Evolutionary conservation across 2,113 vertebrate genomes (phyloP), one percentile per base, ranked within the genome.

Genomic region (Xenus cinereus): DNA sequence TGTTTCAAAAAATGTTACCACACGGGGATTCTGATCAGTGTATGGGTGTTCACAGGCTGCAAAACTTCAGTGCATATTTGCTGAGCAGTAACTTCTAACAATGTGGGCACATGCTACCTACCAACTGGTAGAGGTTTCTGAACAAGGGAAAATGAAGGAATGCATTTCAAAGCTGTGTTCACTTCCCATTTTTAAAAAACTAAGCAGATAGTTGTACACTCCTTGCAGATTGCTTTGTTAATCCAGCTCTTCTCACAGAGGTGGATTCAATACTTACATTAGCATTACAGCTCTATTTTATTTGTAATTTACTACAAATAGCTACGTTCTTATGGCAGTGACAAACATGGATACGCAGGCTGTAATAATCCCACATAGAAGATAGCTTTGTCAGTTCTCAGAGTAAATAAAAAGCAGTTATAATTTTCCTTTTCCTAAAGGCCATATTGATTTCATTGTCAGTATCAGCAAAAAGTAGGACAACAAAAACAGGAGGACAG

Each of bases 91-190:
- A 46, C 22, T 82, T 81, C 28, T 72, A 93, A 53, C 14, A 41
- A 3, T 2, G 21, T n/a, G 77, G 50, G 77, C 33, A 86, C 5
- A 14, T 66, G 28, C 32, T 81, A 35, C 35, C 41, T 91, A 43
- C 63, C 67, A 93, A 53, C 22, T 11, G 37, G 53, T 37, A 73
- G 32, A 76, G 18, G 28, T 71, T 97, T 94, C 64, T 90, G 88
- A 88, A 79, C 21, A 77, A 72, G 39, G 19, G 30, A 91, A 84
- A 96, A 92, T 27, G 48, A 86, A 92, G 20, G 32, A 72, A 64
- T 50, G 67, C 28, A 59, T 90, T 95, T 95, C 87, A 96, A 96
- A 96, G 64, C 30, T 60, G 18, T 73, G 28, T 41, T 90, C 37
- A 37, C 5, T 27, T 68, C 26, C 28, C 7, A 64, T 90, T 69